Conservation (phyloP, 2,113 vertebrate genomes). For the Tympanuchus pallidicinctus region DNA sequence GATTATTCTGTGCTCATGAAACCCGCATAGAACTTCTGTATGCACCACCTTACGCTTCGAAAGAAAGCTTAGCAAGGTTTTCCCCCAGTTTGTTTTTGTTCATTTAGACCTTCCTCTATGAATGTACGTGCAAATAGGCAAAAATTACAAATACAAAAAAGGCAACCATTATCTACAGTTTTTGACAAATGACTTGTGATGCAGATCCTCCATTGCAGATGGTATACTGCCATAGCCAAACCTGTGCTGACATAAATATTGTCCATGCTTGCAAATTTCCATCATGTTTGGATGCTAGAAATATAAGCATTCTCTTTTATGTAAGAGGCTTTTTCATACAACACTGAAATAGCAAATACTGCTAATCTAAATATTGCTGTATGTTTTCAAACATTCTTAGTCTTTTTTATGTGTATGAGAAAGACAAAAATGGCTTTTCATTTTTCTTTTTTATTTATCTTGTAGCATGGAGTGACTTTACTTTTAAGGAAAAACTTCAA, state of each 20-base stretch:
- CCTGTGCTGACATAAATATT: slow-evolving; percentile 6
- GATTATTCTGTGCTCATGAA: background rate
- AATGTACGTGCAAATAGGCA: background rate
- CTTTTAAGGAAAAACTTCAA: background rate
- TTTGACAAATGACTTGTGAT: background rate
- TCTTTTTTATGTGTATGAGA: background rate
- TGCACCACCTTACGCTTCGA: background rate
- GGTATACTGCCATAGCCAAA: background rate
- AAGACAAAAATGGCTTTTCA: background rate
- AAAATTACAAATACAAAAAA: slow-evolving; percentile 2
- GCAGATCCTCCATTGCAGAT: slow-evolving; percentile 15
- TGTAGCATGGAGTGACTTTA: background rate
- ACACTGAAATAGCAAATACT: background rate
- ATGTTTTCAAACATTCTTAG: background rate
- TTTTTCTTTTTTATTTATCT: accelerated
- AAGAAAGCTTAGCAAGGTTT: background rate
- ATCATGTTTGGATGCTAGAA: slow-evolving; percentile 7
- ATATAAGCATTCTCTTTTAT: background rate
- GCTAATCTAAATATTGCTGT: slow-evolving; percentile 9
- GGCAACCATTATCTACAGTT: background rate
- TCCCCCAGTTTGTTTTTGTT: background rate
- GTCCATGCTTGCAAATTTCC: background rate
- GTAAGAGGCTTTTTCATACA: background rate
- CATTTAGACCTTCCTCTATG: background rate
- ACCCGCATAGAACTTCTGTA: background rate